Evolutionary conservation across 2,113 vertebrate genomes (phyloP).

Genomic region (Pelvicachromis taeniatus): DNA sequence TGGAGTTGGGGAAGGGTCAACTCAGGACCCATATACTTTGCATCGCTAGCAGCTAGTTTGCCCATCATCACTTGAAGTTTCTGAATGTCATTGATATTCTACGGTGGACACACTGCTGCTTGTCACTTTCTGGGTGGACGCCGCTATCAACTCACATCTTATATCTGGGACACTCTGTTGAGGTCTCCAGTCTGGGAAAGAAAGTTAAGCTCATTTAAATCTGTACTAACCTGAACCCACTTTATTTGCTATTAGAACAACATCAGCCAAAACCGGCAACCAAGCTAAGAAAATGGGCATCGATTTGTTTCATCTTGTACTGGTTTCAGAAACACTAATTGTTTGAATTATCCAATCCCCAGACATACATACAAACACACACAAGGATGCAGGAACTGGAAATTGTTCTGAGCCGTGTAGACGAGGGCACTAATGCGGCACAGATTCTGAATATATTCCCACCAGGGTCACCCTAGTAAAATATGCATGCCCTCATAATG

Average conservation of each 20-base stretch:
- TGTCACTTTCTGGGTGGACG: not conserved
- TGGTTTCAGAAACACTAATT: not conserved
- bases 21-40: not conserved
- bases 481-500: not conserved
- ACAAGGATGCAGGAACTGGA: not conserved
- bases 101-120: not conserved
- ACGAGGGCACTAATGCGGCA: not conserved
- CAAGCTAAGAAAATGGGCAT: not conserved
- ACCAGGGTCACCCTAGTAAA: not conserved
- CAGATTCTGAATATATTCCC: not conserved
- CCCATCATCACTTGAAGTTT: not conserved
- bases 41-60: not conserved
- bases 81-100: not conserved
- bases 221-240: not conserved
- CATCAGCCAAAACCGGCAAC: not conserved
- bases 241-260: not conserved
- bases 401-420: not conserved
- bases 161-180: not conserved
- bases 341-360: not conserved
- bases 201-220: not conserved
- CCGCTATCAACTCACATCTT: not conserved
- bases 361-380: not conserved
- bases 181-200: accelerated
- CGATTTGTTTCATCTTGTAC: not conserved
- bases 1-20: not conserved